Evolutionary conservation across 2,797 vertebrate genomes (phyloP).

Genomic region (Enteromius paludinosus): DNA sequence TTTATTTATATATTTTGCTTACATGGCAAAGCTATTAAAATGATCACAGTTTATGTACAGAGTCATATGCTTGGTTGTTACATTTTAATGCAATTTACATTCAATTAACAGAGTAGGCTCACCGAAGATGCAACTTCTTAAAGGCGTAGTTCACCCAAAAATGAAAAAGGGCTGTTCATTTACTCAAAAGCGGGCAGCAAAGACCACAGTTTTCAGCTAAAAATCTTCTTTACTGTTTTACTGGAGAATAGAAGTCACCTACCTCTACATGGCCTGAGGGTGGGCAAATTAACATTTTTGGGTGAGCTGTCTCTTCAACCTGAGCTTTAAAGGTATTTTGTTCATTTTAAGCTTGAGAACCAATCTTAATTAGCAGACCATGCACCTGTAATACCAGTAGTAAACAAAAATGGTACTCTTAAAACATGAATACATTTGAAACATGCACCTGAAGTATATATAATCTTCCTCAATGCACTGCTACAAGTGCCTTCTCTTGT

Average conservation of each 20-base stretch:
- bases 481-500: not conserved
- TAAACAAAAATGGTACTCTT: not conserved
- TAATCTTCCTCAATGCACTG: not conserved
- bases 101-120: not conserved
- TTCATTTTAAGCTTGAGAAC: not conserved
- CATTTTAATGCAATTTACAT: not conserved
- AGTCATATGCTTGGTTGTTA: not conserved
- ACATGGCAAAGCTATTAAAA: not conserved
- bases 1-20: not conserved
- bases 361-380: not conserved
- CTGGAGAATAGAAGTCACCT: not conserved
- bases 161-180: not conserved
- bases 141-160: not conserved
- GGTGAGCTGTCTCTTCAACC: too few relatives aligned
- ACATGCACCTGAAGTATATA: not conserved
- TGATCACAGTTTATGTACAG: not conserved
- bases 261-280: not conserved
- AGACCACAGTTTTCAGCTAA: not conserved
- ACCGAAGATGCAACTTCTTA: not conserved
- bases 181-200: not conserved
- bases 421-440: not conserved
- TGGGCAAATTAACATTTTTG: too few relatives aligned
- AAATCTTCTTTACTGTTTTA: not conserved
- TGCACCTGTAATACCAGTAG: not conserved
- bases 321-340: not conserved